Evolutionary conservation across 2,888 invertebrate genomes (phyloP).

Genomic region (Lasius fuliginosus): DNA sequence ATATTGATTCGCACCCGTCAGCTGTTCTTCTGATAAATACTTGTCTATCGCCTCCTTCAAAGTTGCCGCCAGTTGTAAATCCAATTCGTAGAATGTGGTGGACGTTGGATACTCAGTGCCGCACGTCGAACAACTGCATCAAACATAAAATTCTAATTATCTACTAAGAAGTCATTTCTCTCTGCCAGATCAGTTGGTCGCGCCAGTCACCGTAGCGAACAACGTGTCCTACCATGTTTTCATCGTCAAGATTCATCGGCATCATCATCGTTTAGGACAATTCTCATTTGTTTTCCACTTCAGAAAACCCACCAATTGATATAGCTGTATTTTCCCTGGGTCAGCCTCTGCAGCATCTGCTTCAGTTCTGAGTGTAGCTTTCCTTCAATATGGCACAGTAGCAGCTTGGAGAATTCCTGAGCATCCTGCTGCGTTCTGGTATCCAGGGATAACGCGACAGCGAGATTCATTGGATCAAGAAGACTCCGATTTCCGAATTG

Average conservation of each 20-base stretch:
- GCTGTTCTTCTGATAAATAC: slow-evolving; percentile 88
- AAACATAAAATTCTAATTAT: slow-evolving; percentile 64
- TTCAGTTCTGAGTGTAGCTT: slow-evolving; percentile 84
- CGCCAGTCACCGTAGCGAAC: slow-evolving; percentile 76
- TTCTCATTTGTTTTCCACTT: slow-evolving; percentile 79
- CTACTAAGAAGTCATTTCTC: slow-evolving; percentile 58
- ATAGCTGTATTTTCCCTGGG: slow-evolving; percentile 84
- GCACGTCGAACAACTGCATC: slow-evolving; percentile 85
- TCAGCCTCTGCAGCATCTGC: slow-evolving; percentile 81
- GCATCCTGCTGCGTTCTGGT: slow-evolving; percentile 89
- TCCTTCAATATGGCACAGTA: slow-evolving; percentile 88
- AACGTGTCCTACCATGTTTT: slow-evolving; percentile 77
- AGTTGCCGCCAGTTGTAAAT: slow-evolving; percentile 88
- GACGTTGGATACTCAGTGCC: slow-evolving; percentile 87
- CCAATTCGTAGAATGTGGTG: slow-evolving; percentile 89
- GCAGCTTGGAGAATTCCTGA: slow-evolving; percentile 89
- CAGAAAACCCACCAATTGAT: slow-evolving; percentile 80
- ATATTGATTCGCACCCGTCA: slow-evolving; percentile 89
- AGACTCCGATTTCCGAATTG: slow-evolving; percentile 87
- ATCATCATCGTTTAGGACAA: slow-evolving; percentile 76
- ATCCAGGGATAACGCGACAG: slow-evolving; percentile 88
- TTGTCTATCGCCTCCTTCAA: slow-evolving; percentile 87
- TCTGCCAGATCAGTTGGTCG: slow-evolving; percentile 77
- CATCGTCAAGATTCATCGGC: slow-evolving; percentile 76
- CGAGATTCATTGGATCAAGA: slow-evolving; percentile 88